Evolutionary conservation across 2,113 vertebrate genomes (phyloP).

Genomic region (Aspiorhynchus laticeps): DNA sequence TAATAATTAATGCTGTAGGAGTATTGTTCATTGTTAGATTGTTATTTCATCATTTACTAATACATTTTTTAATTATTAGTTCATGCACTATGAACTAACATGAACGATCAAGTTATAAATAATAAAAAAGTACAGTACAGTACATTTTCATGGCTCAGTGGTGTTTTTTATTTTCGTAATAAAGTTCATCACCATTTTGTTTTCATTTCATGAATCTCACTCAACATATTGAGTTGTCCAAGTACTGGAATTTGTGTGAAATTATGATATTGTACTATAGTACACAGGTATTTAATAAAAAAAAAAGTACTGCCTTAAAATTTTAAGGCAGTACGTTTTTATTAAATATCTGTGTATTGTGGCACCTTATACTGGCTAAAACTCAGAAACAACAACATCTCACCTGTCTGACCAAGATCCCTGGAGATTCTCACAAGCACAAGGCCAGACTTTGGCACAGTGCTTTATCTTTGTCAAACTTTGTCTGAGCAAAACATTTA

Average conservation of each 20-base stretch:
- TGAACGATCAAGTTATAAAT: no score
- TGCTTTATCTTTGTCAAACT: constrained; percentile 13
- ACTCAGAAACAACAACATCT: neutral
- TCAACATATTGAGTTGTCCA: neutral
- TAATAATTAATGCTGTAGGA: no score
- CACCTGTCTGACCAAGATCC: constrained; percentile 6
- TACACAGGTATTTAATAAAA: no score
- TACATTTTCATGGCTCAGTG: no score
- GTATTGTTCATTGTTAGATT: no score
- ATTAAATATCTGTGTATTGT: neutral
- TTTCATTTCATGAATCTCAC: neutral
- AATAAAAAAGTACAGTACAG: no score
- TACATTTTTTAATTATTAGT: no score
- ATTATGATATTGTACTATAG: neutral
- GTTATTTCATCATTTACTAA: no score
- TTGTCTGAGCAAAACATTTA: constrained; percentile 24
- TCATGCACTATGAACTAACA: no score
- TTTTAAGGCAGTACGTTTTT: neutral
- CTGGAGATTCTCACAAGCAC: neutral
- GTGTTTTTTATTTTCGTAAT: no score
- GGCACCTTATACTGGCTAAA: neutral
- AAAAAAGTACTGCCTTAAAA: no score
- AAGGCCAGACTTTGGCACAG: constrained; percentile 1
- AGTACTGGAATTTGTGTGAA: neutral
- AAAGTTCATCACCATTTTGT: no score